Evolutionary conservation across 2,888 invertebrate species (phyloP).

Genomic region (Graphium colonna): DNA sequence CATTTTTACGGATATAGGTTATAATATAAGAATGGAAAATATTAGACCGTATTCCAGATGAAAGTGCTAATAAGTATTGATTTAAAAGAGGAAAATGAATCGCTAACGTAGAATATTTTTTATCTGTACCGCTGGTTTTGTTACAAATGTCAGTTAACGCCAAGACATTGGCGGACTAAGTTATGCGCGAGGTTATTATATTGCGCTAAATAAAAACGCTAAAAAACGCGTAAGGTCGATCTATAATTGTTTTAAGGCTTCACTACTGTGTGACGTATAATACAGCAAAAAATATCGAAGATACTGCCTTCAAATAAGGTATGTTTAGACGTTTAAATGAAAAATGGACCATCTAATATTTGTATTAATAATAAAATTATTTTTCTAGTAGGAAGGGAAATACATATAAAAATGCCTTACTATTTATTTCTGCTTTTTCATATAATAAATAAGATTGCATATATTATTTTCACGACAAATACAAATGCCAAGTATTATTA

Average conservation of each 20-base stretch:
- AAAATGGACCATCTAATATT: background rate
- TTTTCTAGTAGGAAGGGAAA: background rate
- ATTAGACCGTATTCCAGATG: background rate
- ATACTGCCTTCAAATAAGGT: conserved; percentile 17
- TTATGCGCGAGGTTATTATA: conserved; percentile 26
- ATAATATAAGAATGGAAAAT: background rate
- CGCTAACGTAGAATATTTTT: background rate
- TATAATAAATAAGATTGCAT: too few relatives aligned
- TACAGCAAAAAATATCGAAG: background rate
- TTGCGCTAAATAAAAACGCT: conserved; percentile 40
- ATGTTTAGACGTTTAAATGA: background rate
- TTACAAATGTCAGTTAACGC: conserved; percentile 53
- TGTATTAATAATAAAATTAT: background rate
- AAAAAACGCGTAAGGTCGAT: conserved; percentile 30
- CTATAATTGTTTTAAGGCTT: conserved; percentile 34
- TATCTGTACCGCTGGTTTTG: conserved; percentile 6
- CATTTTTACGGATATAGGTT: background rate
- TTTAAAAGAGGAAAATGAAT: background rate
- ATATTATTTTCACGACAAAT: too few relatives aligned
- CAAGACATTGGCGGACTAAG: conserved; percentile 50
- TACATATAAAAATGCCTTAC: background rate
- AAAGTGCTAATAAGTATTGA: background rate
- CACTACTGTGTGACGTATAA: conserved; percentile 12
- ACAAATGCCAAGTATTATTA: too few relatives aligned
- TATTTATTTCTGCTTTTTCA: too few relatives aligned